A percentile compares a stretch with the other conserved stretches of the same genome.
Evolutionary conservation across 2,888 invertebrate genomes (phyloP).

Genomic region (Diploptera punctata): DNA sequence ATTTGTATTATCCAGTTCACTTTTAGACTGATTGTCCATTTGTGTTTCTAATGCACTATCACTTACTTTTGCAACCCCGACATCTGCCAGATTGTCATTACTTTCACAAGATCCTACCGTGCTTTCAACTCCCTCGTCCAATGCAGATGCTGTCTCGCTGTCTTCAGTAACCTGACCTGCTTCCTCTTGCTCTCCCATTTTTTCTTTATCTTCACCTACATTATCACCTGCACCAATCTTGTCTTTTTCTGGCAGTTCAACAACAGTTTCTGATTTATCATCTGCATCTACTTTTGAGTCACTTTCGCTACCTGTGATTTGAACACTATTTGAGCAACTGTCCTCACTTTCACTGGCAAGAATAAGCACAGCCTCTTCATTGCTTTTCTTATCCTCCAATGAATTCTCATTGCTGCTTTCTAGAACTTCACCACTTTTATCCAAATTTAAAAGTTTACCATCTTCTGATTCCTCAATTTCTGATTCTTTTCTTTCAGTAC

Average conservation of each 20-base stretch:
- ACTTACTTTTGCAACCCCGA: neutral
- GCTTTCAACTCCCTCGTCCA: slow-evolving; percentile 10
- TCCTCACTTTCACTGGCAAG: slow-evolving; percentile 21
- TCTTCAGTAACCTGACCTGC: slow-evolving; percentile 1
- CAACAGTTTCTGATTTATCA: slow-evolving; percentile 43
- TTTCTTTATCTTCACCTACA: slow-evolving; percentile 44
- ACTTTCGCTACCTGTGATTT: slow-evolving; percentile 35
- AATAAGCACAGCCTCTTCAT: slow-evolving; percentile 36
- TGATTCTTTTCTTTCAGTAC: slow-evolving; percentile 46
- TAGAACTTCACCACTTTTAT: slow-evolving; percentile 2
- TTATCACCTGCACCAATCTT: slow-evolving; percentile 32
- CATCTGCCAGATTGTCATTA: neutral
- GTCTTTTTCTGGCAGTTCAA: slow-evolving; percentile 48
- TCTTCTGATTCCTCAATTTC: slow-evolving; percentile 50
- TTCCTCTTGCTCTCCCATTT: slow-evolving; percentile 51
- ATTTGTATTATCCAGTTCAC: slow-evolving; percentile 19
- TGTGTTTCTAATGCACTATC: neutral
- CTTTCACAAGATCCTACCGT: slow-evolving; percentile 17
- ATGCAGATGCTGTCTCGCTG: neutral
- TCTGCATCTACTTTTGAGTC: slow-evolving; percentile 44
- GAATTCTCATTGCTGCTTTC: slow-evolving; percentile 19
- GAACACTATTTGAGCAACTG: slow-evolving; percentile 6
- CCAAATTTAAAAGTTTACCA: slow-evolving; percentile 43
- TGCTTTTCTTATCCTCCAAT: slow-evolving; percentile 44
- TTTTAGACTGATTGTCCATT: slow-evolving; percentile 9